Evolutionary conservation across 2,113 vertebrate species (phyloP).

Genomic region (Corynorhinus townsendii): DNA sequence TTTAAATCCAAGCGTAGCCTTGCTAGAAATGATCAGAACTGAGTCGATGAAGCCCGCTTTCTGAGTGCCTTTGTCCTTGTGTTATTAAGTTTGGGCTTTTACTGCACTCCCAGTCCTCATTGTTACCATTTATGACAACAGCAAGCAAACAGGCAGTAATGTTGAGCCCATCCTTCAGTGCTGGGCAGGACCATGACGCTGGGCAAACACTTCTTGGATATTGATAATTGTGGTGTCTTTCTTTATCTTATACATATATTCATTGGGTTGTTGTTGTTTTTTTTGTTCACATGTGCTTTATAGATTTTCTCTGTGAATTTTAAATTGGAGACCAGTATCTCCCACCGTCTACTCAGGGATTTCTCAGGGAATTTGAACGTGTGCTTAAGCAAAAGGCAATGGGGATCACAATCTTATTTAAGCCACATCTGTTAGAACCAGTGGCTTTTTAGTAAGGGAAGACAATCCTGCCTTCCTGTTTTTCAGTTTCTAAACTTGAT

Average conservation of each 20-base stretch:
- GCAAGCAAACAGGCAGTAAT: not conserved
- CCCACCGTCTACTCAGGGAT: not conserved
- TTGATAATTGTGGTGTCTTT: not conserved
- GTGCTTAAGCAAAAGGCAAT: constrained; percentile 12
- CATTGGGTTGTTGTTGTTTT: not conserved
- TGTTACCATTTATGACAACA: not conserved
- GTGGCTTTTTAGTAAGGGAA: not conserved
- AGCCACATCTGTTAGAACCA: not conserved
- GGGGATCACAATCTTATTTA: not conserved
- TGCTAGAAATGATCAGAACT: constrained; percentile 30
- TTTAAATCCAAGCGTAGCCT: constrained; percentile 43
- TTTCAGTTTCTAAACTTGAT: not conserved
- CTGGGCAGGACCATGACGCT: not conserved
- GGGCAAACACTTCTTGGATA: not conserved
- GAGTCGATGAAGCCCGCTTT: constrained; percentile 42
- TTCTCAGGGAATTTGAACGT: constrained; percentile 10
- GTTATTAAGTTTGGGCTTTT: not conserved
- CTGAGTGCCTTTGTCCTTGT: constrained; percentile 26
- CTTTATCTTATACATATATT: not conserved
- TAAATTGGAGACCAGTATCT: constrained; percentile 2
- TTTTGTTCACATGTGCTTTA: not conserved
- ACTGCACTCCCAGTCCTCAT: not conserved
- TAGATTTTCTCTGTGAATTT: constrained; percentile 33
- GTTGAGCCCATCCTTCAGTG: not conserved
- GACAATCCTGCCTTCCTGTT: not conserved